Evolutionary conservation across 1,140 invertebrate genomes (phyloP).

Genomic region (Drosophila fuyamai): DNA sequence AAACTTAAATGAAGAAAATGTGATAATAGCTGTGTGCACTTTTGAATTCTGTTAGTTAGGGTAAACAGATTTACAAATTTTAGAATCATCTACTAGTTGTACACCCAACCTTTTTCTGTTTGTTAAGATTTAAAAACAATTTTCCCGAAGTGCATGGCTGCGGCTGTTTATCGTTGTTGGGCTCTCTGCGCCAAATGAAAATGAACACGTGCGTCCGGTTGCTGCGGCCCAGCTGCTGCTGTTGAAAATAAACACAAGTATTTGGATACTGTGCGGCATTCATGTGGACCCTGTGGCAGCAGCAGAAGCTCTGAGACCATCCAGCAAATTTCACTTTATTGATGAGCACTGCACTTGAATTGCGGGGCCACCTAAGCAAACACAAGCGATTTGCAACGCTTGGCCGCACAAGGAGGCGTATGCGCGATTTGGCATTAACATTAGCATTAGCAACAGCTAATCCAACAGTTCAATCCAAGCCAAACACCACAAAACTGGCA

Average conservation of each 20-base stretch:
- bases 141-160: conserved; percentile 40
- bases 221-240: conserved; percentile 61
- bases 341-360: conserved; percentile 78
- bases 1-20: too few relatives aligned
- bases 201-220: conserved; percentile 82
- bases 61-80: too few relatives aligned
- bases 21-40: too few relatives aligned
- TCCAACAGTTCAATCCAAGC: conserved; percentile 27
- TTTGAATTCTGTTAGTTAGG: too few relatives aligned
- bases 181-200: conserved; percentile 79
- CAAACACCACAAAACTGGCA: conserved; percentile 7
- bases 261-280: conserved; percentile 45
- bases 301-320: conserved; percentile 40
- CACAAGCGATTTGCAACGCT: conserved; percentile 68
- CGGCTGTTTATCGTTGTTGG: conserved; percentile 76
- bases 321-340: conserved; percentile 73
- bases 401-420: conserved; percentile 76
- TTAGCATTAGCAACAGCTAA: conserved; percentile 63
- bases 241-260: conserved; percentile 52
- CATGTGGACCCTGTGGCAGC: conserved; percentile 29
- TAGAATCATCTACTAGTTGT: too few relatives aligned
- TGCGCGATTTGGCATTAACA: conserved; percentile 66
- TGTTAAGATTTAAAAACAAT: not conserved
- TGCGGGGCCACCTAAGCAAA: conserved; percentile 38
- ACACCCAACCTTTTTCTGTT: too few relatives aligned